Conservation (phyloP, 92 coral and sea anemone genomes). For the Chrysogorgia sp. region DNA sequence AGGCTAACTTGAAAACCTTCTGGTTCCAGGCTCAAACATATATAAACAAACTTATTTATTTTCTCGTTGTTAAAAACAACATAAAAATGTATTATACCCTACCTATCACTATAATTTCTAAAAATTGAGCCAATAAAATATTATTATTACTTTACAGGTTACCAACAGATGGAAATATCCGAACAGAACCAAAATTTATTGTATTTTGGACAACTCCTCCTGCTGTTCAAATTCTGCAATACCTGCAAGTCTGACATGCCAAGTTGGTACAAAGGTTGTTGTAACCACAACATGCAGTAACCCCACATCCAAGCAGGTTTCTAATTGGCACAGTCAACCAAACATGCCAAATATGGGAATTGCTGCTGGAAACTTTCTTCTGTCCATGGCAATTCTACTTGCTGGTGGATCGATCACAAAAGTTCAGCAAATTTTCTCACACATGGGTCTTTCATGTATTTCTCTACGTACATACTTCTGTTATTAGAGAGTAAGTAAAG, state of each 20-base stretch:
- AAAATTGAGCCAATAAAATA: no score
- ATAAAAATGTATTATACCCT: no score
- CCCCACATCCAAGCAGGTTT: slow-evolving; percentile 38
- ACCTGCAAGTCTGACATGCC: slow-evolving; percentile 47
- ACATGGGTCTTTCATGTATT: no score
- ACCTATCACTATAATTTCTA: no score
- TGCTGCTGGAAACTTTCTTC: slow-evolving; percentile 55
- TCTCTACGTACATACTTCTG: slow-evolving; percentile 21
- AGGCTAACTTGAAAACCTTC: no score
- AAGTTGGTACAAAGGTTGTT: slow-evolving; percentile 41
- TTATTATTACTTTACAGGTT: not conserved
- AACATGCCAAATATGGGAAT: slow-evolving; percentile 38
- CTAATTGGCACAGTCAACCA: slow-evolving; percentile 51
- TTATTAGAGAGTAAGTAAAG: slow-evolving; percentile 17
- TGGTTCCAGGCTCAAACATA: no score
- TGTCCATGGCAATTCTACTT: slow-evolving; percentile 35
- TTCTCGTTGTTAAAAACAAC: no score
- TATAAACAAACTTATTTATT: no score
- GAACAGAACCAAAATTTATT: slow-evolving; percentile 53
- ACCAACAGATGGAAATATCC: slow-evolving; percentile 13
- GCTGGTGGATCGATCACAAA: not conserved
- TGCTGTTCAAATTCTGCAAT: slow-evolving; percentile 49
- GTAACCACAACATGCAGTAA: slow-evolving; percentile 40
- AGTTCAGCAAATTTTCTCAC: not conserved
- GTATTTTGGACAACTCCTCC: slow-evolving; percentile 46